Percentiles rank a stretch among this genome's conserved stretches.
These are phyloP conservation scores for Andricus curvator DNA, from an alignment of 2,888 invertebrate genomes.

Conservation along the genomic window DNA sequence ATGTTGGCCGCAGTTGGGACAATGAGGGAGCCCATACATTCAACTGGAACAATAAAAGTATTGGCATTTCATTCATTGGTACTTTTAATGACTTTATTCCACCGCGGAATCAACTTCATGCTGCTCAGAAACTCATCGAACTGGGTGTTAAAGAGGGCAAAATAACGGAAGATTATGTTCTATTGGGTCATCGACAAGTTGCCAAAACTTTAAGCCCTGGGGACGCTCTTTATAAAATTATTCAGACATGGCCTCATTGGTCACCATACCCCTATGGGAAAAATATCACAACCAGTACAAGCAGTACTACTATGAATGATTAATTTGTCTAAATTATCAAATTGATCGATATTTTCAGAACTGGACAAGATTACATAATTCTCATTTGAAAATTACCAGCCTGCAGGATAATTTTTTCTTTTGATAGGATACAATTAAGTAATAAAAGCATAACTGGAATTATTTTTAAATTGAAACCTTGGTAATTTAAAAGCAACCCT, in stretches of 20 bases:
- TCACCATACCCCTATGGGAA: slow-evolving; percentile 57
- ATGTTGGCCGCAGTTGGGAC: slow-evolving; percentile 88
- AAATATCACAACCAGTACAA: background rate
- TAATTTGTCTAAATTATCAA: background rate
- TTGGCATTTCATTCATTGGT: slow-evolving; percentile 87
- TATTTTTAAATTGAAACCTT: no score
- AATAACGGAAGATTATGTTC: slow-evolving; percentile 83
- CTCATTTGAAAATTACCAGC: no score
- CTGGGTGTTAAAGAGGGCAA: slow-evolving; percentile 83
- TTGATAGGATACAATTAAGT: no score
- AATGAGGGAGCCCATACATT: slow-evolving; percentile 85
- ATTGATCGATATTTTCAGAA: background rate
- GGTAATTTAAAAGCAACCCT: no score
- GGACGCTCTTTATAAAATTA: slow-evolving; percentile 81
- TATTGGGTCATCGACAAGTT: slow-evolving; percentile 85
- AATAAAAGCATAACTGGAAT: no score
- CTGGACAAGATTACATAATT: background rate
- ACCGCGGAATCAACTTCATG: slow-evolving; percentile 77
- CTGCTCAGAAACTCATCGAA: slow-evolving; percentile 82
- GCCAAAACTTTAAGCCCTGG: slow-evolving; percentile 85
- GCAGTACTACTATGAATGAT: background rate
- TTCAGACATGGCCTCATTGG: slow-evolving; percentile 85
- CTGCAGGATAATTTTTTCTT: no score
- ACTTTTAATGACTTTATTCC: slow-evolving; percentile 81
- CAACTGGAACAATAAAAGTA: slow-evolving; percentile 83